Evolutionary conservation across 2,797 vertebrate genomes (phyloP).

Genomic region (Australoheros facetus): DNA sequence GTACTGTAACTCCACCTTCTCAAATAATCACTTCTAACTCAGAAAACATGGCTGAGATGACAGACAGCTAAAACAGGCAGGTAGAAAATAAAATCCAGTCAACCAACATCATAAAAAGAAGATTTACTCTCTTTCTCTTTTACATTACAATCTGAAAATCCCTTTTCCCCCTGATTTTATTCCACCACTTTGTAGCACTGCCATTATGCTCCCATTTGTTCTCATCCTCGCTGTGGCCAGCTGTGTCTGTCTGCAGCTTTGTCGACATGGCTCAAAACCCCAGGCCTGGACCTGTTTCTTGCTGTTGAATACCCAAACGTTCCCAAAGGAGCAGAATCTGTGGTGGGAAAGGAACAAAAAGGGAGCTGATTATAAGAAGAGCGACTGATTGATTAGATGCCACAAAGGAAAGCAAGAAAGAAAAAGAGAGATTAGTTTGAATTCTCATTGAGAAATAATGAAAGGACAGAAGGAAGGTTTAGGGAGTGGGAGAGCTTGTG

Average conservation of each 20-base stretch:
- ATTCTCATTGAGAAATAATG: constrained; percentile 1
- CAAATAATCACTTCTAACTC: neutral
- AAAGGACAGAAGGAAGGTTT: neutral
- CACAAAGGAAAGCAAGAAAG: constrained; percentile 16
- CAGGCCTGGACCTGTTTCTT: neutral
- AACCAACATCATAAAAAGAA: neutral
- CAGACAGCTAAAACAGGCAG: neutral
- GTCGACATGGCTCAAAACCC: neutral
- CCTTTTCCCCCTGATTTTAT: neutral
- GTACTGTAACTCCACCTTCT: no score
- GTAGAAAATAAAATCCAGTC: neutral
- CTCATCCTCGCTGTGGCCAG: neutral
- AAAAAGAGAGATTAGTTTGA: neutral
- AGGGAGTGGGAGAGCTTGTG: neutral
- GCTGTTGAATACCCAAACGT: constrained; percentile 12
- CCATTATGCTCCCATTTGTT: constrained; percentile 7
- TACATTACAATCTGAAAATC: neutral
- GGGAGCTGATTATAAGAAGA: constrained; percentile 4
- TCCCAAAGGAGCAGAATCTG: neutral
- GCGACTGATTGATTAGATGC: constrained; percentile 19
- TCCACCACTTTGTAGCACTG: neutral
- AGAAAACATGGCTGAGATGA: neutral
- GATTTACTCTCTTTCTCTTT: neutral
- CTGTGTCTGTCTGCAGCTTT: neutral
- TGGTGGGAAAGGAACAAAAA: constrained; percentile 17